Evolutionary conservation across 2,113 vertebrate species (phyloP).

Genomic region (Xenus cinereus): DNA sequence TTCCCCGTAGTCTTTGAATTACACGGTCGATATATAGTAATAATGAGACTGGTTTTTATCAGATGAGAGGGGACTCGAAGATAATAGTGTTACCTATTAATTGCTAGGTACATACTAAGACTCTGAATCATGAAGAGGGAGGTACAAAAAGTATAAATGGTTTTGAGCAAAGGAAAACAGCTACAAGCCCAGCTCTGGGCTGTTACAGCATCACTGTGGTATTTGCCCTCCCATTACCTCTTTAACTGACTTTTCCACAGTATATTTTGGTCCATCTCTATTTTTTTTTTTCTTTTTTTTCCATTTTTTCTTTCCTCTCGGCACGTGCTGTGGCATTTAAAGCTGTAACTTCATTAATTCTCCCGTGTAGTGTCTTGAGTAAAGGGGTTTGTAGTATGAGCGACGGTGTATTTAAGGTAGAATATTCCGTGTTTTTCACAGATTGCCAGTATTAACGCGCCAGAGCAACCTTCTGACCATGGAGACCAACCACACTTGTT

Average conservation of each 20-base stretch:
- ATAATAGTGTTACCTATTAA: neutral
- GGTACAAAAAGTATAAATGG: neutral
- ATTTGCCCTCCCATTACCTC: neutral
- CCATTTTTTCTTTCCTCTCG: neutral
- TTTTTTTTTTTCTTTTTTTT: neutral
- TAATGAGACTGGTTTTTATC: neutral
- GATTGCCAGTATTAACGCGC: neutral
- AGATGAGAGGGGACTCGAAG: neutral
- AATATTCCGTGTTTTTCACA: neutral
- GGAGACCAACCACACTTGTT: slow-evolving; percentile 38
- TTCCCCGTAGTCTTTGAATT: neutral
- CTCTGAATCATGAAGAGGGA: neutral
- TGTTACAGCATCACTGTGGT: neutral
- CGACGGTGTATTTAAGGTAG: neutral
- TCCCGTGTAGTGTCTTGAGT: neutral
- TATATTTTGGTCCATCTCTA: neutral
- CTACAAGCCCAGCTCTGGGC: neutral
- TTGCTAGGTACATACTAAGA: neutral
- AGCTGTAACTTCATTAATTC: neutral
- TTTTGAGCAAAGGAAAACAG: neutral
- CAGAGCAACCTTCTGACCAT: slow-evolving; percentile 45
- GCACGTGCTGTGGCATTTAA: neutral
- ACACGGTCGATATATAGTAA: rapidly evolving
- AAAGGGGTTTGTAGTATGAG: neutral
- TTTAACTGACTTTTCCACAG: neutral